phyloP scores from a whole-genome alignment of 2,113 vertebrate species.

The Cryptotis parvus region DNA sequence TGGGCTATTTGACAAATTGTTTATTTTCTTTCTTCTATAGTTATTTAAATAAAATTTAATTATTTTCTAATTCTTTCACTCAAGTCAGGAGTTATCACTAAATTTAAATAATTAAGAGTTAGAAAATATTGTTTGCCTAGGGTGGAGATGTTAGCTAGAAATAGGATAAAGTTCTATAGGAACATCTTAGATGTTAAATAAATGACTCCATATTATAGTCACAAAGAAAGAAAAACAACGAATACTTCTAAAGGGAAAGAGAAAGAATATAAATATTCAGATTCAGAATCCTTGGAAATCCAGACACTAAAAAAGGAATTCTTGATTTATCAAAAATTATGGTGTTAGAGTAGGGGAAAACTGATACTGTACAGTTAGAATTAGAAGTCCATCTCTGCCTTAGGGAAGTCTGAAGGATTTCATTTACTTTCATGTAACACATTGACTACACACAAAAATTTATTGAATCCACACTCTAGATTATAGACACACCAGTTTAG shows the following conservation, averaged over 20 bases:
- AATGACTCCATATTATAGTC: neutral
- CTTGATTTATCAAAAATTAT: neutral
- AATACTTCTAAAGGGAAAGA: constrained; percentile 44
- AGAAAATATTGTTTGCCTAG: neutral
- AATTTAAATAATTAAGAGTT: neutral
- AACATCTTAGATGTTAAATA: constrained; percentile 46
- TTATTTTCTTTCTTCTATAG: constrained; percentile 27
- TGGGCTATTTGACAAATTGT: neutral
- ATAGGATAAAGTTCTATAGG: neutral
- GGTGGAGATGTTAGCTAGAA: neutral
- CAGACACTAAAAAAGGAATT: neutral
- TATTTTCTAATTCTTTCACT: constrained; percentile 3
- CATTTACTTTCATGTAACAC: constrained; percentile 21
- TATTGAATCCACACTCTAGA: constrained; percentile 3
- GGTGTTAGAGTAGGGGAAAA: too few relatives aligned
- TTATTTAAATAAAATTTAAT: constrained; percentile 59
- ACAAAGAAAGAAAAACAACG: constrained; percentile 4
- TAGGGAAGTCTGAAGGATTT: neutral
- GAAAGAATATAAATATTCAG: neutral
- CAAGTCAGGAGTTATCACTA: neutral
- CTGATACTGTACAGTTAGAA: neutral
- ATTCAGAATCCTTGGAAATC: constrained; percentile 13
- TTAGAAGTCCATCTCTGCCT: constrained; percentile 16
- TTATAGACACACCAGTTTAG: constrained; percentile 23
- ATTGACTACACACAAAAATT: neutral